Evolutionary conservation across 2,113 vertebrate species (phyloP), one percentile per base, ranked within the genome.

Genomic region (Morone saxatilis): DNA sequence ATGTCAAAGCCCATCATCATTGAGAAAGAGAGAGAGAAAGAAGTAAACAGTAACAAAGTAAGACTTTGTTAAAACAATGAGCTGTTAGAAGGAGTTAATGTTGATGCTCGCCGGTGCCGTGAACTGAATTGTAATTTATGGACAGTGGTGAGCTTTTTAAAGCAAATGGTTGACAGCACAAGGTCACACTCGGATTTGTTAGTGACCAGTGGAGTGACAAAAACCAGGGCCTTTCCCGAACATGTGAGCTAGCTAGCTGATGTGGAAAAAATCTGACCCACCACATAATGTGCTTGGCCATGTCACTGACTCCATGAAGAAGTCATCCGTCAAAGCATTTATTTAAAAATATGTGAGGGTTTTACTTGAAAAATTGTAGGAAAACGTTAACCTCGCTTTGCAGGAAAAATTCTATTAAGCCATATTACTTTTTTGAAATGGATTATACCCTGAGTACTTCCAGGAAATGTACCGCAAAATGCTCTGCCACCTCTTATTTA

Each of bases 401-500:
- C 47, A 47, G 38, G 50, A 62, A 63, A 67, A 43, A 43, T 12
- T 63, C 45, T 31, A 38, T 76, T 50, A 10, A 60, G 19, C 19
- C 31, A 38, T 38, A 62, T 36, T 54, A 59, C 67, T 31, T 36
- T 81, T 82, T 70, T 41, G 8, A 56, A 83, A 76, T 45, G 47
- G 77, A 80, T 81, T 65, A 41, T 38, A 71, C 47, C 62, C 53
- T 5, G 7, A 63, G 75, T 69, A 25, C 78, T 77, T 78, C 59
- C 14, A 53, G 56, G 79, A 83, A 87, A 86, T 60, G 14, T 76
- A 63, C 36, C 7, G 45, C 62, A 81, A 86, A 88, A 80, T 71
- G 59, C 53, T 65, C 45, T 71, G 74, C 72, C 83, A 76, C 20
- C 40, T 83, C 72, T 89, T 80, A 84, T 84, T 83, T 50, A 87